phyloP scores from a whole-genome alignment of 2,888 invertebrate species.

The Xanthorhoe designata region DNA sequence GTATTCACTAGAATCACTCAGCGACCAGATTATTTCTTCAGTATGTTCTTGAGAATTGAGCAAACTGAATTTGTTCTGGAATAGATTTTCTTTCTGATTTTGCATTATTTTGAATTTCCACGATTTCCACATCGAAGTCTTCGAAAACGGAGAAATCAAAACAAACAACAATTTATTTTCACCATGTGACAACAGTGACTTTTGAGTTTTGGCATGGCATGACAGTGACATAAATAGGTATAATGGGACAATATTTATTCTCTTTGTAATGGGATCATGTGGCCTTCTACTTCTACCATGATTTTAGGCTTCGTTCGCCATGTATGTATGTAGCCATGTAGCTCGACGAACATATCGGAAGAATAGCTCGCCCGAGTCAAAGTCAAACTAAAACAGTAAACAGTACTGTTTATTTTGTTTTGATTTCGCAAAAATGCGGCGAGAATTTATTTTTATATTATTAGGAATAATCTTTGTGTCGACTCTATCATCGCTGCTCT shows the following conservation, averaged over 20 bases:
- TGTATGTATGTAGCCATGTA: too few relatives aligned
- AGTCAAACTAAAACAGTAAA: not conserved
- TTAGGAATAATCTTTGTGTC: slow-evolving; percentile 72
- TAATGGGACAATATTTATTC: too few relatives aligned
- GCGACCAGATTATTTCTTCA: slow-evolving; percentile 74
- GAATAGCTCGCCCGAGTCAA: not conserved
- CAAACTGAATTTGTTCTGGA: slow-evolving; percentile 64
- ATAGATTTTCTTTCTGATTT: slow-evolving; percentile 62
- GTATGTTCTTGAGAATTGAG: slow-evolving; percentile 68
- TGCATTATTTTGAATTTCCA: slow-evolving; percentile 64
- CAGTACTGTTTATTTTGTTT: not conserved
- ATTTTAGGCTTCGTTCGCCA: too few relatives aligned
- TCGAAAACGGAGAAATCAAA: too few relatives aligned
- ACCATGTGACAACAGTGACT: too few relatives aligned
- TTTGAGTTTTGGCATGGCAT: not conserved
- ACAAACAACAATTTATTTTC: too few relatives aligned
- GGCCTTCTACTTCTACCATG: too few relatives aligned
- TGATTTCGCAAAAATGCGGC: slow-evolving; percentile 59
- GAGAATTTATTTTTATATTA: slow-evolving; percentile 70
- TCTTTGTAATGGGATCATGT: too few relatives aligned
- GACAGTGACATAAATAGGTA: not conserved
- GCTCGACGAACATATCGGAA: not conserved
- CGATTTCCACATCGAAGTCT: too few relatives aligned
- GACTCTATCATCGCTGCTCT: slow-evolving; percentile 67
- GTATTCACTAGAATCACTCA: slow-evolving; percentile 71